Base-by-base conservation (phyloP, 2,113 vertebrate genomes). In the Toxostoma redivivum region DNA sequence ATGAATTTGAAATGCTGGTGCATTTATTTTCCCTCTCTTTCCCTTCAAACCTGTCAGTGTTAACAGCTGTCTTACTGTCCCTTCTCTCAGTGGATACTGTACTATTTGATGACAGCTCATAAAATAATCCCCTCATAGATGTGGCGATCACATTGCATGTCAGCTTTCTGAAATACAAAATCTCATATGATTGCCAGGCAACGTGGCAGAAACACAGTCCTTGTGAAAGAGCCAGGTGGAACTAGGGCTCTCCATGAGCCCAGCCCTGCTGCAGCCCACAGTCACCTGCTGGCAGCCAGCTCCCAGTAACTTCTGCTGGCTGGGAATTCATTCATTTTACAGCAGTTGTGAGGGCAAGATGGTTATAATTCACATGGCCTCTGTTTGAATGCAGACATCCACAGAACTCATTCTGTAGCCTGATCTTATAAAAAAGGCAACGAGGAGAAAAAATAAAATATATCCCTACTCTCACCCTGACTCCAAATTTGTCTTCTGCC, bases 21-120 rank as follows among this genome's bases (percentile, higher is more conserved):
- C 21, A 33, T 74, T 93, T 87, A 30, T 48, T 9, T 15, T 83
- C 10, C 0, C 25, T 83, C 24, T 77, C 33, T 53, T 86, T 91
- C 37, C 25, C 38, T 53, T 76, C 15, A 38, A 90, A 71, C 30
- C 50, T 81, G 30, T 42, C 31, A 47, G 50, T 4, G 14, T 81
- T 95, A 91, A 70, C 95, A 97, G 94, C 86, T 95, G 79, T 82
- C 58, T 86, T 45, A 7, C 30, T 61, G 35, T 50, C 81, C 57
- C 62, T 86, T 91, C 62, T 88, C 83, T 86, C 65, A 61, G 4
- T 53, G 61, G 83, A 45, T 91, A 73, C 86, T 85, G 65, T 60
- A 80, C 76, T n/a, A 18, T 72, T 81, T 78, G 76, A 65, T 47
- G 87, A 66, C 74, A 86, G 54, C 67, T 97, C 90, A 73, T 70